Percentiles rank a stretch among this genome's conserved stretches.
Conservation (phyloP, 2,797 vertebrate species). For the Hydrophis major region DNA sequence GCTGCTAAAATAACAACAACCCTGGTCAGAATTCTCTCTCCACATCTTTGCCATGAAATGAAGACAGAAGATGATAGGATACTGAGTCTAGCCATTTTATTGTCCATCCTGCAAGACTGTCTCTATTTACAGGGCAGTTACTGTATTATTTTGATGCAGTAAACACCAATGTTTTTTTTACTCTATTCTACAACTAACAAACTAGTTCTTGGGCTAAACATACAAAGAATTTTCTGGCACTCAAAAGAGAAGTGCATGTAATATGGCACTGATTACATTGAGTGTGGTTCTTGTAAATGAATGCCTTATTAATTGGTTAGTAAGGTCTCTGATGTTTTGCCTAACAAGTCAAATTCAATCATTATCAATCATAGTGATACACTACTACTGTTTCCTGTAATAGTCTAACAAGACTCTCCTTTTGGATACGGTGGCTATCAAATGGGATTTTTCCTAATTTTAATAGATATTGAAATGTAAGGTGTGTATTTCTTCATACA, state of each 20-base stretch:
- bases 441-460: neutral
- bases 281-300: neutral
- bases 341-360: neutral
- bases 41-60: neutral
- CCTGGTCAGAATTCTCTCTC: neutral
- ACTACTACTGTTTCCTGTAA: neutral
- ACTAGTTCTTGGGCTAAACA: neutral
- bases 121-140: neutral
- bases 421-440: neutral
- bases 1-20: neutral
- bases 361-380: neutral
- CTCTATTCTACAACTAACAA: neutral
- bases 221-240: neutral
- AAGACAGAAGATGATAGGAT: neutral
- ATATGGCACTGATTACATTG: neutral
- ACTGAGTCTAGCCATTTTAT: neutral
- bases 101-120: neutral
- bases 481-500: neutral
- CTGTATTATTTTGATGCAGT: neutral
- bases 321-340: neutral
- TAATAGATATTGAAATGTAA: neutral
- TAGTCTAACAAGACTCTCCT: neutral
- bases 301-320: neutral
- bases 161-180: neutral
- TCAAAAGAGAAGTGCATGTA: neutral